Conservation (phyloP, 2,888 invertebrate genomes). For the Pristionchus exspectatus region DNA sequence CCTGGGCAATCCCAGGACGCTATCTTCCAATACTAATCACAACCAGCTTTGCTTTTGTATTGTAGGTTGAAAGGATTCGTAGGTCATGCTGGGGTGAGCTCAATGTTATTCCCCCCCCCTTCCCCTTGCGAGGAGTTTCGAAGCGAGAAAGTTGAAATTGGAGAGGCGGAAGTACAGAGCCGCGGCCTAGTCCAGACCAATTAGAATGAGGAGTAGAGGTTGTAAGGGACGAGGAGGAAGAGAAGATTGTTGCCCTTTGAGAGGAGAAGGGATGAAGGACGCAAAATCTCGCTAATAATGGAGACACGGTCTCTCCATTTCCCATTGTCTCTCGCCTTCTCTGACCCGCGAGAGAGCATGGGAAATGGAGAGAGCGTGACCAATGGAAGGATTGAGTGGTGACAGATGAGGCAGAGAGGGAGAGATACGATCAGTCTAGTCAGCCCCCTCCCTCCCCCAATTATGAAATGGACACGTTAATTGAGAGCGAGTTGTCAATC, state of each 20-base stretch:
- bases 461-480: slow-evolving; percentile 49
- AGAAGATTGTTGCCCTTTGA: slow-evolving; percentile 38
- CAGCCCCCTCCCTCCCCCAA: not conserved
- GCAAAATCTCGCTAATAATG: slow-evolving; percentile 41
- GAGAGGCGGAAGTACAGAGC: not conserved
- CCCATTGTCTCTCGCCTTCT: not conserved
- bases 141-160: slow-evolving; percentile 4
- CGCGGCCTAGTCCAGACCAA: slow-evolving; percentile 11
- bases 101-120: not conserved
- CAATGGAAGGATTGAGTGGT: not conserved
- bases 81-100: not conserved
- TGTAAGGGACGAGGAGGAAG: not conserved
- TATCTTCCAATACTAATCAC: too few species aligned
- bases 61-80: not conserved
- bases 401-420: not conserved
- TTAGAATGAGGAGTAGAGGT: slow-evolving; percentile 34
- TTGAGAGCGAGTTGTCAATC: slow-evolving; percentile 46
- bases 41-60: not conserved
- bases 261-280: slow-evolving; percentile 20
- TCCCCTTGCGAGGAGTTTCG: not conserved
- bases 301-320: not conserved
- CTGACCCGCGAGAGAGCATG: not conserved
- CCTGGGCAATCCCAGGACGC: too few species aligned
- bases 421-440: slow-evolving; percentile 18
- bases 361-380: not conserved